These are phyloP conservation scores for Chionomys nivalis DNA, from an alignment of 2,113 vertebrate genomes.

Conservation along the genomic window DNA sequence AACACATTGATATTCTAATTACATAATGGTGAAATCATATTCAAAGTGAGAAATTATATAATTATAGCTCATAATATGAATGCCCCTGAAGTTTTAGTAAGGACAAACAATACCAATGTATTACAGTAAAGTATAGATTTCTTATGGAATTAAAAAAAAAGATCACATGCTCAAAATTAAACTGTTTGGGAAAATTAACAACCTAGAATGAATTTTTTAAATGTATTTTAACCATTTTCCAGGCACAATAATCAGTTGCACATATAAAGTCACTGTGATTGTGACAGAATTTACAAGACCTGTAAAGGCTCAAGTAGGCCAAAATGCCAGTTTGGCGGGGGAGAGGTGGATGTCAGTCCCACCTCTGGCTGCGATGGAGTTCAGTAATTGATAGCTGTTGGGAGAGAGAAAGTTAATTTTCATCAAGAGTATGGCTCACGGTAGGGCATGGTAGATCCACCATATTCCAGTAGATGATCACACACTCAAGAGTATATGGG, in stretches of 20 bases:
- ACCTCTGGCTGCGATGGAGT: neutral
- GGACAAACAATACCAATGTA: neutral
- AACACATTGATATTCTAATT: neutral
- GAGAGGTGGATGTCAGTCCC: neutral
- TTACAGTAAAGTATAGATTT: neutral
- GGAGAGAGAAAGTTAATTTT: neutral
- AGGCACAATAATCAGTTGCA: neutral
- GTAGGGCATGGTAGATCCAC: neutral
- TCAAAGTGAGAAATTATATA: neutral
- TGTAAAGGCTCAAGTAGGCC: neutral
- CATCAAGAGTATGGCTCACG: neutral
- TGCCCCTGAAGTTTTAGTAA: neutral
- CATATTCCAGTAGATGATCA: neutral
- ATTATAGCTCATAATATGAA: neutral
- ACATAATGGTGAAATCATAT: neutral
- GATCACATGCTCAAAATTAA: conserved; percentile 49
- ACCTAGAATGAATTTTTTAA: neutral
- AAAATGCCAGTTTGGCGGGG: neutral
- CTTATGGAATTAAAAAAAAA: neutral
- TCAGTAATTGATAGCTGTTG: neutral
- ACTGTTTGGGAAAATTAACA: conserved; percentile 9
- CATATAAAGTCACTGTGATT: neutral
- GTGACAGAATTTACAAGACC: neutral
- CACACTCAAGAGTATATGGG: neutral
- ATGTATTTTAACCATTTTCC: neutral